phyloP scores from a whole-genome alignment of 2,113 vertebrate genomes.

The Athene cunicularia region DNA sequence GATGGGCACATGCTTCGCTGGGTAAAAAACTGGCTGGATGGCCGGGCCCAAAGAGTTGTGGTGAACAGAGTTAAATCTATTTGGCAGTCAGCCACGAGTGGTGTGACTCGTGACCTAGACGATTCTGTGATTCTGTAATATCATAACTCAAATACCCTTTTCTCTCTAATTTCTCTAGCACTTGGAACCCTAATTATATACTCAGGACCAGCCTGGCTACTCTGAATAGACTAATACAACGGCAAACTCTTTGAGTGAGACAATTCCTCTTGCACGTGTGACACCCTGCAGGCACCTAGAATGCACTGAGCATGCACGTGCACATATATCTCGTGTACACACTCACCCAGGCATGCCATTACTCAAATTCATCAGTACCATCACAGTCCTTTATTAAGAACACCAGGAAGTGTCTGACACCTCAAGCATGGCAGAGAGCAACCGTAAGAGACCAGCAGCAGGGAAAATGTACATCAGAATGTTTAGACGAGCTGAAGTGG shows the following conservation, averaged over 20 bases:
- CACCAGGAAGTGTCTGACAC: neutral
- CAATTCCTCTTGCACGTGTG: neutral
- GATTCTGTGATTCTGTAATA: neutral
- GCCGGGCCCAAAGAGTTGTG: too few species aligned
- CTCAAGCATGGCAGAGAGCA: neutral
- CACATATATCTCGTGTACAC: fast-evolving
- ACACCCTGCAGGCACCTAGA: neutral
- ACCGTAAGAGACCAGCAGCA: neutral
- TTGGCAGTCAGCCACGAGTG: too few species aligned
- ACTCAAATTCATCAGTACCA: neutral
- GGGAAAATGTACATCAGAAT: neutral
- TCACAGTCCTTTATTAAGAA: neutral
- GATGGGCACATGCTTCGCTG: too few species aligned
- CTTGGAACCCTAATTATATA: neutral
- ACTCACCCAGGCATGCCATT: neutral
- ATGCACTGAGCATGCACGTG: fast-evolving
- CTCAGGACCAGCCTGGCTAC: neutral
- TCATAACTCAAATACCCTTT: neutral
- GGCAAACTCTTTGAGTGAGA: neutral
- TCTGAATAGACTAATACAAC: neutral
- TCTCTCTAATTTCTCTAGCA: neutral
- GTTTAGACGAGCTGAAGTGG: neutral
- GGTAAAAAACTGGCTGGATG: too few species aligned
- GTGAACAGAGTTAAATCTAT: too few species aligned
- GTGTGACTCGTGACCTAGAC: too few species aligned